These are phyloP conservation scores for Phyllotreta cruciferae DNA, from an alignment of 2,888 invertebrate species.

Conservation along the genomic window DNA sequence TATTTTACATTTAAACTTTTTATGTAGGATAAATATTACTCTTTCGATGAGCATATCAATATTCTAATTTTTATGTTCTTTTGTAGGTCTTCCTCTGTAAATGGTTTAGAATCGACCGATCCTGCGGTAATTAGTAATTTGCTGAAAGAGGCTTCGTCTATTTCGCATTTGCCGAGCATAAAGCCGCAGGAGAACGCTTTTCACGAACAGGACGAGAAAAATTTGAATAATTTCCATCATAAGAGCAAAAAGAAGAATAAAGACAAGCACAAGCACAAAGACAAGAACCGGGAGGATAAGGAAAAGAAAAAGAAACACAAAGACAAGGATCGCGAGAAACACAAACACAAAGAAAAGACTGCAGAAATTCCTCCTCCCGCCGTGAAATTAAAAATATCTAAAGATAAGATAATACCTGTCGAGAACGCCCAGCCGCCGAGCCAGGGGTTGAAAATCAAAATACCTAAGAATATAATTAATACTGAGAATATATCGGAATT, in stretches of 20 bases:
- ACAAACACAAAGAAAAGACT: conserved; percentile 68
- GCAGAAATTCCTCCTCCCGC: conserved; percentile 52
- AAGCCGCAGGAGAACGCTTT: conserved; percentile 41
- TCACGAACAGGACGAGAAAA: conserved; percentile 46
- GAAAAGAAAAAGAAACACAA: conserved; percentile 82
- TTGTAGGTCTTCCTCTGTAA: conserved; percentile 54
- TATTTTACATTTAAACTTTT: conserved; percentile 11
- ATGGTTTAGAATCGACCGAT: conserved; percentile 77
- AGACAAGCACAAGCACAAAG: conserved; percentile 82
- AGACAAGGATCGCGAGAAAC: conserved; percentile 62
- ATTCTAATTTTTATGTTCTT: neutral
- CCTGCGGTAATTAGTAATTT: conserved; percentile 75
- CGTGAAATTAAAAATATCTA: conserved; percentile 62
- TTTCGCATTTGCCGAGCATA: conserved; percentile 52
- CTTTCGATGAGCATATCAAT: neutral
- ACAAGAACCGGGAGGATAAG: conserved; percentile 70
- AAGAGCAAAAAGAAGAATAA: conserved; percentile 72
- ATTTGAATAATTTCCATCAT: conserved; percentile 49
- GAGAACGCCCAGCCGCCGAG: conserved; percentile 44
- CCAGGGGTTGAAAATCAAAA: conserved; percentile 78
- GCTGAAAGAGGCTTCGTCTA: conserved; percentile 65
- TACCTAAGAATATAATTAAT: conserved; percentile 77
- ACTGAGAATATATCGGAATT: conserved; percentile 60
- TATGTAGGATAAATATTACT: too few relatives aligned
- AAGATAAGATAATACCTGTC: conserved; percentile 47